Evolutionary conservation across 2,888 invertebrate species (phyloP), one percentile per base, ranked within the genome.

Genomic region (Athalia rosae): DNA sequence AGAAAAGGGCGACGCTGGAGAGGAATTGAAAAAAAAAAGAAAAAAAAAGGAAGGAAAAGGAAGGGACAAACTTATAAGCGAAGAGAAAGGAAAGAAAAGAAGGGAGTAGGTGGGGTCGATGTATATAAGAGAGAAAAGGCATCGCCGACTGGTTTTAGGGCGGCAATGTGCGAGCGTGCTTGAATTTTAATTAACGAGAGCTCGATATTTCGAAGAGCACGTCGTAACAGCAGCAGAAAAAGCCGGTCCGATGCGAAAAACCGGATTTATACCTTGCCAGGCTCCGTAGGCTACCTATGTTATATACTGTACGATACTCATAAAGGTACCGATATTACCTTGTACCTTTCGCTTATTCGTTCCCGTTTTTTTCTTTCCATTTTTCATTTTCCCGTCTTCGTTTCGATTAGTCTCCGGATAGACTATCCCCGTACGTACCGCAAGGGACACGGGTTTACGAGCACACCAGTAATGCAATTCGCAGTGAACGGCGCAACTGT

Each of bases 101-200:
- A 1, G 11, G 4, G 45, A 63, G 5, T 4, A 15, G 15, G 5
- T 11, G 3, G 6, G 53, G 11, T 11, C 8, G 53, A n/a, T 11
- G 3, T 62, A 62, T 43, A n/a, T 41, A 41, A 41, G 62, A 43
- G 62, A 53, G 9, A 2, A 53, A n/a, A 53, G 28, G 61, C 8
- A 15, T 43, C 41, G 43, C 53, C 8, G 71, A 69, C 71, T 58
- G 71, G 71, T 71, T 71, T 71, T 71, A 71, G 71, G 71, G 71
- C n/a, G 71, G 71, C 71, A 58, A 71, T 71, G 56, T 67, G 66
- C 50, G 66, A 69, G 69, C 43, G 69, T 69, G 45, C 71, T 71
- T 58, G 71, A 71, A 71, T 71, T 71, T 71, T 43, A 71, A 71
- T 71, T 71, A 71, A 71, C 58, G 71, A 71, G 56, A 58, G 71